These are phyloP conservation scores for human DNA, from an alignment of 2,113 vertebrate species.

Conservation along the genomic window GRCh38 chr2:96049501-96050000, in stretches of 20 bases:
- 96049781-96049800: neutral
- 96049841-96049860: neutral
- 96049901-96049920: neutral
- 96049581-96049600: neutral
- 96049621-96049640: conserved; percentile 6
- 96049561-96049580: neutral
- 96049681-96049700: neutral
- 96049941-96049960: neutral
- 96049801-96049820: neutral
- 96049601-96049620: conserved; percentile 50
- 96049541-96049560: neutral
- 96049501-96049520: neutral
- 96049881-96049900: neutral
- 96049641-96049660: neutral
- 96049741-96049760: neutral
- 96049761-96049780: neutral
- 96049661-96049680: neutral
- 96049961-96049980: neutral
- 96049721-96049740: neutral
- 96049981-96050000: neutral
- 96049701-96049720: neutral
- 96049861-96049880: neutral
- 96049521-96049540: neutral
- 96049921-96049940: neutral
- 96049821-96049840: neutral